These are phyloP conservation scores for Oceanodroma leucorhoa DNA, from an alignment of 2,797 vertebrate genomes.

Conservation along the genomic window DNA sequence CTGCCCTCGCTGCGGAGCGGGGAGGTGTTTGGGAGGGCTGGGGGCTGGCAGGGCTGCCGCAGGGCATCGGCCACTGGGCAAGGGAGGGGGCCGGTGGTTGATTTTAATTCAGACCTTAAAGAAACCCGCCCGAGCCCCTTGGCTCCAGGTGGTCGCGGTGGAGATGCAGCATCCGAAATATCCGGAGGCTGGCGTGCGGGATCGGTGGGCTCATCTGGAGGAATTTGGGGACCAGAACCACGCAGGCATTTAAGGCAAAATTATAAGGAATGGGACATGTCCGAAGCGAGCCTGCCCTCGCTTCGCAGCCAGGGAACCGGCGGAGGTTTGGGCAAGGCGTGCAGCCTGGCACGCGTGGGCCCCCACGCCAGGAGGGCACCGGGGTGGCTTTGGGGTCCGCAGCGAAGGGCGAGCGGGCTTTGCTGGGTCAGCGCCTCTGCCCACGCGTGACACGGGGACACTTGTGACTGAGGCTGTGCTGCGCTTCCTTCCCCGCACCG, in stretches of 20 bases:
- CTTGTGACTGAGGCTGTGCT: neutral
- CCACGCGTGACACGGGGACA: rapidly evolving
- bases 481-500: rapidly evolving
- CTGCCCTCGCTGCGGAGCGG: neutral
- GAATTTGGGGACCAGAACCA: neutral
- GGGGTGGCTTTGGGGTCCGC: neutral
- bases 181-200: rapidly evolving
- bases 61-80: rapidly evolving
- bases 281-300: rapidly evolving
- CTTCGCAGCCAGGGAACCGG: rapidly evolving
- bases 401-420: neutral
- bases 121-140: rapidly evolving
- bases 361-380: rapidly evolving
- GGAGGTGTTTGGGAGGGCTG: neutral
- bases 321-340: neutral
- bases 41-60: neutral
- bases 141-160: neutral
- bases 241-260: rapidly evolving
- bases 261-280: rapidly evolving
- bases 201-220: neutral
- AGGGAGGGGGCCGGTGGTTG: rapidly evolving
- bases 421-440: neutral
- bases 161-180: neutral
- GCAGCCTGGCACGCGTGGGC: rapidly evolving
- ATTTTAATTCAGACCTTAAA: neutral